Evolutionary conservation across 2,888 invertebrate genomes (phyloP), one percentile per base, ranked within the genome.

Genomic region (Ennomos quercinarius): DNA sequence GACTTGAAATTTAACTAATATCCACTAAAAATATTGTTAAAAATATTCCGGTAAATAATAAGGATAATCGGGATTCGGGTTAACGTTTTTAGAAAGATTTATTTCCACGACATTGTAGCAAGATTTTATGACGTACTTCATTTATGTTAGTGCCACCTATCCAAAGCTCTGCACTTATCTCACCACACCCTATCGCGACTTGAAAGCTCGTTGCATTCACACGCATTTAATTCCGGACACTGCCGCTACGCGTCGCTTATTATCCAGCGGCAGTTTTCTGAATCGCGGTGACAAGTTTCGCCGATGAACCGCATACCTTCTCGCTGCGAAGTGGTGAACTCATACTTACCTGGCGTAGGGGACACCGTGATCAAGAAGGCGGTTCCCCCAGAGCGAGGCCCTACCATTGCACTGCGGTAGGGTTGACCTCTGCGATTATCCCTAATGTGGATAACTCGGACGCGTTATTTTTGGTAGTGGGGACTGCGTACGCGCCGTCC

Each of bases 321-420:
- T 5, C 1, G 2, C 4, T 2, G 8, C n/a, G 35, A 0, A 6
- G 0, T 0, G 17, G 17, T 1, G 1, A 55, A 72, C 53, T 60
- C 78, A 80, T 79, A 79, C 80, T 78, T 79, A 79, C 81, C 79
- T 80, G 79, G 80, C 78, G 76, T 78, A 80, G 81, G 79, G 77
- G 81, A 73, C 41, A 80, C 78, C 78, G 78, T 78, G 81, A 80
- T 80, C 80, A 79, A 17, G 17, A 17, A 17, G 17, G 17, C 17
- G 17, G 17, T 17, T 17, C 17, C 17, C 17, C 17, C 17, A 17
- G 17, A 17, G 17, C 17, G 17, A 17, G 17, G 17, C 17, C 3
- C 17, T 17, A 17, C 17, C 17, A 17, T 80, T 81, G 80, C 80
- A 81, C 80, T 81, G 78, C 80, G 79, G 73, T 56, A 55, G 74